phyloP scores from a whole-genome alignment of 2,888 invertebrate genomes.

The Abscondita cerata region DNA sequence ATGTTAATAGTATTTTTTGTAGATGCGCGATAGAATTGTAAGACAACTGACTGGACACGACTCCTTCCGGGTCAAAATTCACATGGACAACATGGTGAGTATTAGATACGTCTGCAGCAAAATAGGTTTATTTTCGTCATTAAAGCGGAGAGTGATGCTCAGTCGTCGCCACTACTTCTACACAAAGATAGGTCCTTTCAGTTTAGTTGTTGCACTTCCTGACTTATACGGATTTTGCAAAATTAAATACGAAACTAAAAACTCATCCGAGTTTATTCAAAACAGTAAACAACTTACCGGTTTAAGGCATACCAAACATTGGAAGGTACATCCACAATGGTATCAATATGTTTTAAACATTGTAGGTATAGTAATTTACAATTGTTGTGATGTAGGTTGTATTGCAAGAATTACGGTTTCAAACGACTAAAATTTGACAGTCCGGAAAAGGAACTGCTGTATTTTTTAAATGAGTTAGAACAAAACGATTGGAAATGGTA shows the following conservation, averaged over 20 bases:
- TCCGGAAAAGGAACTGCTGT: slow-evolving; percentile 74
- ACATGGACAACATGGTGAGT: slow-evolving; percentile 86
- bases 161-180: slow-evolving; percentile 83
- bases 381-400: slow-evolving; percentile 29
- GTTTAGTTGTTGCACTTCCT: slow-evolving; percentile 85
- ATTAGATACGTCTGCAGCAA: not conserved
- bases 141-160: slow-evolving; percentile 84
- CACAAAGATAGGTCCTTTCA: slow-evolving; percentile 83
- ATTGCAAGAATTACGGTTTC: slow-evolving; percentile 34
- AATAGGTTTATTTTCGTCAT: slow-evolving; percentile 41
- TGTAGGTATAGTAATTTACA: not conserved
- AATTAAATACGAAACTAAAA: slow-evolving; percentile 69
- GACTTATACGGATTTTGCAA: slow-evolving; percentile 77
- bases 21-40: slow-evolving; percentile 59
- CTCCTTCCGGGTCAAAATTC: slow-evolving; percentile 79
- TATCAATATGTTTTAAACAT: slow-evolving; percentile 49
- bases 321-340: slow-evolving; percentile 91
- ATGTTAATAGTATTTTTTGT: slow-evolving; percentile 46
- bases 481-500: slow-evolving; percentile 48
- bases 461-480: slow-evolving; percentile 76
- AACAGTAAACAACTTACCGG: slow-evolving; percentile 67
- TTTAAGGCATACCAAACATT: slow-evolving; percentile 61
- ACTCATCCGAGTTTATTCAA: slow-evolving; percentile 53
- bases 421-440: slow-evolving; percentile 60
- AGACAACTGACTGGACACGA: slow-evolving; percentile 63